phyloP scores from a whole-genome alignment of 2,113 vertebrate species.

The Phrynosoma blainvillii region DNA sequence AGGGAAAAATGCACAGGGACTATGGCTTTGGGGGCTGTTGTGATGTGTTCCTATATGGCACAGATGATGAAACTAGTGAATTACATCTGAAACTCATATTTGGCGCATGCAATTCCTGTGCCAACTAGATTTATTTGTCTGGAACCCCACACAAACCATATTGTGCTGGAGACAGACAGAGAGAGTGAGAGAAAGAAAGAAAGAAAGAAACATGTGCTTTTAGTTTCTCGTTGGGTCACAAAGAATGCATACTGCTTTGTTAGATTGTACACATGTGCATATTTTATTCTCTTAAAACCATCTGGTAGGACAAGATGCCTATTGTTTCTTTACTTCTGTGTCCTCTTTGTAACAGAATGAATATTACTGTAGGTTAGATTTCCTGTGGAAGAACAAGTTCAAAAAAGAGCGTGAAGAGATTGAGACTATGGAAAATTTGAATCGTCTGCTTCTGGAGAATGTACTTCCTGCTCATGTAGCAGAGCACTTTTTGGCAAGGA shows the following conservation, averaged over 20 bases:
- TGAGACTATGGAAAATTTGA: conserved; percentile 98
- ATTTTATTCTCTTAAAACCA: conserved; percentile 73
- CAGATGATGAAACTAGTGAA: background rate
- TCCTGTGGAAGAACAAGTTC: conserved; percentile 99
- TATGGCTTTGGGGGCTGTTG: too few species aligned
- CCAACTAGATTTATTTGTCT: too few species aligned
- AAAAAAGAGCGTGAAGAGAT: conserved; percentile 99
- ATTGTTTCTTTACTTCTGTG: conserved; percentile 97
- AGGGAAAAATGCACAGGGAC: too few species aligned
- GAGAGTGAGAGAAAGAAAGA: background rate
- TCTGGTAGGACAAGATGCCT: conserved; percentile 87
- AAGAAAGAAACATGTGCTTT: background rate
- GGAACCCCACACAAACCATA: background rate
- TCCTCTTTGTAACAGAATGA: conserved; percentile 99
- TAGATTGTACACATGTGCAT: conserved; percentile 32
- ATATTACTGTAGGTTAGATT: conserved; percentile 99
- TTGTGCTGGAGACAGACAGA: background rate
- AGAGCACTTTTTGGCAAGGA: conserved; percentile 96
- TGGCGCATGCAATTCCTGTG: background rate
- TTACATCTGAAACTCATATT: background rate
- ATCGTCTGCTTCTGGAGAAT: conserved; percentile 95
- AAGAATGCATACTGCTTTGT: background rate
- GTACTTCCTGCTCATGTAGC: conserved; percentile 96
- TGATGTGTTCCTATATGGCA: too few species aligned
- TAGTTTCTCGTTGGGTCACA: background rate